phyloP scores from a whole-genome alignment of 2,888 invertebrate species.

The Phytoseiulus persimilis region DNA sequence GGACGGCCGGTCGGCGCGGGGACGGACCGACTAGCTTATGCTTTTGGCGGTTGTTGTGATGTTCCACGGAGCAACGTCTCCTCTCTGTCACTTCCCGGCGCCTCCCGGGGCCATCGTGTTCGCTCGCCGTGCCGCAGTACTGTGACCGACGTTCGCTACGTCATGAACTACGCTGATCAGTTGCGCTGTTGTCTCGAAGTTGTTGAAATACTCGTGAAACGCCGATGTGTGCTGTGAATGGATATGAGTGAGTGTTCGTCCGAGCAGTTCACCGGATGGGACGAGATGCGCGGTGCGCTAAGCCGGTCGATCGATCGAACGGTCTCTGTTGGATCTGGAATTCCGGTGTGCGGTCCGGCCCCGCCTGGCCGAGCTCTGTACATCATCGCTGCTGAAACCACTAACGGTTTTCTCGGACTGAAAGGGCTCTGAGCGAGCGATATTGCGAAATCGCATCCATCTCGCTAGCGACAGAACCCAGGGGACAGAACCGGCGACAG shows the following conservation, averaged over 20 bases:
- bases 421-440: not conserved
- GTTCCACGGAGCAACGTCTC: not conserved
- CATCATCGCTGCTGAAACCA: not conserved
- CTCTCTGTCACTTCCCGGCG: slow-evolving; percentile 5
- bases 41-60: not conserved
- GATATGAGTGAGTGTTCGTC: not conserved
- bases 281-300: not conserved
- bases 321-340: not conserved
- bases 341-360: not conserved
- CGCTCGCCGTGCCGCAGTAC: not conserved
- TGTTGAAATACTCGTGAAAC: not conserved
- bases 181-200: not conserved
- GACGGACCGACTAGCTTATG: not conserved
- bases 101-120: not conserved
- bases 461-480: not conserved
- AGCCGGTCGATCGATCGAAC: not conserved
- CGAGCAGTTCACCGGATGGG: not conserved
- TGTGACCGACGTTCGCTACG: not conserved
- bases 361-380: not conserved
- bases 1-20: not conserved
- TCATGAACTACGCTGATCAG: not conserved
- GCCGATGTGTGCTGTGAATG: not conserved
- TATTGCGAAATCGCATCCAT: not conserved
- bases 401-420: not conserved
- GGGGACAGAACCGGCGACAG: not conserved